Evolutionary conservation across 1,140 invertebrate genomes (phyloP), one percentile per base, ranked within the genome.

Genomic region (Aphelenchoides fujianensis): DNA sequence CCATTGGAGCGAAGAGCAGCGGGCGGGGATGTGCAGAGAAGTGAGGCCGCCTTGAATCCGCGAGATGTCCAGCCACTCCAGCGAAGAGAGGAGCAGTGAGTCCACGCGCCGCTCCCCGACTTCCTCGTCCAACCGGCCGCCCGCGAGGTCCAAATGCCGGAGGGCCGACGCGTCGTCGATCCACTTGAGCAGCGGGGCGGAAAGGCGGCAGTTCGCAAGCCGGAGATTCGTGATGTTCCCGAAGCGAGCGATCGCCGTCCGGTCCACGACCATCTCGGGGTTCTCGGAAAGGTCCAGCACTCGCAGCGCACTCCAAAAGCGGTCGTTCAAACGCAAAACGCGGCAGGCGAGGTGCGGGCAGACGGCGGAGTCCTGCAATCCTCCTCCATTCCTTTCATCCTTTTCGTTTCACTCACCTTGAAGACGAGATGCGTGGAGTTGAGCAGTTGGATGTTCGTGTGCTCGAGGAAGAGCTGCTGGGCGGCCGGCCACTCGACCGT

Each of bases 51-150:
- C 23, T 48, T 12, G 12, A 2, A 61, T 61, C 27, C 57, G 9
- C 9, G 75, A 77, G 23, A 77, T 69, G 52, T 77, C 75, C 9
- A 77, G 63, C 75, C 75, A 77, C 52, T 79, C 75, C 36, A 80
- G 55, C 16, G 34, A 30, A 16, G 53, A n/a, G n/a, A n/a, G 19
- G 64, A 27, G 54, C 75, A 77, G 37, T 59, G 36, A 32, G 35
- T 16, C 75, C 75, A 79, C 1, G n/a, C 74, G 30, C 7, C 32
- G 7, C 27, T 41, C 31, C 16, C n/a, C n/a, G 36, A n/a, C 23
- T n/a, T 30, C 12, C 28, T 59, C 55, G 34, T 68, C 30, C 19
- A 72, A 72, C 5, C 3, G 30, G 16, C 68, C 70, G 35, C 27
- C 36, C 31, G 31, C 23, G 19, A 71, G 31, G 30, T 74, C 73